phyloP scores from a whole-genome alignment of 2,797 vertebrate species.

The Poliocrania exsul region DNA sequence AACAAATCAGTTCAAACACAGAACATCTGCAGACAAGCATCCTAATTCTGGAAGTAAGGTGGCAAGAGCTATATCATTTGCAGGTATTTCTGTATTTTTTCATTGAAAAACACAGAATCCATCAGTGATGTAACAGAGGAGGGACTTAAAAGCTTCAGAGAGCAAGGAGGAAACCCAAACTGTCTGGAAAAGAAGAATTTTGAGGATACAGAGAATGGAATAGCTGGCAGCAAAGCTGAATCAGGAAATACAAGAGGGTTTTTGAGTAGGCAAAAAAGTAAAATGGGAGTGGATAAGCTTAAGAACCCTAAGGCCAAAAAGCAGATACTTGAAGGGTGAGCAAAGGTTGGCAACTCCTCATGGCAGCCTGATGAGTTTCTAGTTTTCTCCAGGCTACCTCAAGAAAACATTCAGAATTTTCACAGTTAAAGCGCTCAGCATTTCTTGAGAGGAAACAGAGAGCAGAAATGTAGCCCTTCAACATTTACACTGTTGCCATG shows the following conservation, averaged over 20 bases:
- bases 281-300: not conserved
- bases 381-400: not conserved
- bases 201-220: not conserved
- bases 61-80: not conserved
- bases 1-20: not conserved
- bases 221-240: not conserved
- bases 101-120: not conserved
- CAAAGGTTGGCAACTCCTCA: not conserved
- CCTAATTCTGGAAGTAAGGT: not conserved
- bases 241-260: not conserved
- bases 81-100: not conserved
- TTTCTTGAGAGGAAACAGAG: not conserved
- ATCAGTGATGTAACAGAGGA: not conserved
- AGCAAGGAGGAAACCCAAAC: not conserved
- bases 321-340: not conserved
- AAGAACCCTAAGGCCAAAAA: not conserved
- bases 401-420: not conserved
- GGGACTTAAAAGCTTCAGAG: not conserved
- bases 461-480: not conserved
- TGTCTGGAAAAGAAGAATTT: not conserved
- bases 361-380: not conserved
- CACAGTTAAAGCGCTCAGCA: not conserved
- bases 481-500: not conserved
- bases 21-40: not conserved
- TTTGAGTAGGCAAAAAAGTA: not conserved